phyloP scores from a whole-genome alignment of 2,113 vertebrate genomes.

The Anhinga rufa region DNA sequence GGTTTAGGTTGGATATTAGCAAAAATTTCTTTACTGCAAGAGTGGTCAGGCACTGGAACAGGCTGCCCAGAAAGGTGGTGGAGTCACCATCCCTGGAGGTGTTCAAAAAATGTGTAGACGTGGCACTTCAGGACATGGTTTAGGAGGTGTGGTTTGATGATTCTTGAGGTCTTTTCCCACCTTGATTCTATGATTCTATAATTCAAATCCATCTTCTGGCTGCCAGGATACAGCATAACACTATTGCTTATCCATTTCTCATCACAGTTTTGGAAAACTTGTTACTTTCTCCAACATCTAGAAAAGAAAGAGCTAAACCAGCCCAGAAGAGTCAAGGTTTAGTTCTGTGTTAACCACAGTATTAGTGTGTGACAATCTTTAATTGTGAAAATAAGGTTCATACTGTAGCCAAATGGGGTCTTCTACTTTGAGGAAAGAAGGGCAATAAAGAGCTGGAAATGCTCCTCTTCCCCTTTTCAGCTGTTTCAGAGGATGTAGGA shows the following conservation, averaged over 20 bases:
- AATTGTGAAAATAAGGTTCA: background rate
- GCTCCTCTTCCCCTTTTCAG: background rate
- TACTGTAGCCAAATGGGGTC: background rate
- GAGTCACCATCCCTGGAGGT: too few relatives aligned
- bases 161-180: too few relatives aligned
- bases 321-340: background rate
- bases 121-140: too few relatives aligned
- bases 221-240: background rate
- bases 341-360: background rate
- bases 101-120: too few relatives aligned
- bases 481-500: background rate
- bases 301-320: background rate
- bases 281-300: background rate
- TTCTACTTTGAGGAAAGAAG: background rate
- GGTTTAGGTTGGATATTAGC: too few relatives aligned
- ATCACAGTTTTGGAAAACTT: background rate
- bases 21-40: too few relatives aligned
- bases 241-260: background rate
- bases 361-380: background rate
- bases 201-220: background rate
- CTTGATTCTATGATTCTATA: too few relatives aligned
- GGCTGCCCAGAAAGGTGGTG: too few relatives aligned
- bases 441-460: background rate
- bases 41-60: too few relatives aligned
- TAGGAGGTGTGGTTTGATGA: too few relatives aligned